Percentiles rank a stretch among this genome's conserved stretches.
Evolutionary conservation across 2,888 invertebrate genomes (phyloP).

Genomic region (Thymelicus sylvestris): DNA sequence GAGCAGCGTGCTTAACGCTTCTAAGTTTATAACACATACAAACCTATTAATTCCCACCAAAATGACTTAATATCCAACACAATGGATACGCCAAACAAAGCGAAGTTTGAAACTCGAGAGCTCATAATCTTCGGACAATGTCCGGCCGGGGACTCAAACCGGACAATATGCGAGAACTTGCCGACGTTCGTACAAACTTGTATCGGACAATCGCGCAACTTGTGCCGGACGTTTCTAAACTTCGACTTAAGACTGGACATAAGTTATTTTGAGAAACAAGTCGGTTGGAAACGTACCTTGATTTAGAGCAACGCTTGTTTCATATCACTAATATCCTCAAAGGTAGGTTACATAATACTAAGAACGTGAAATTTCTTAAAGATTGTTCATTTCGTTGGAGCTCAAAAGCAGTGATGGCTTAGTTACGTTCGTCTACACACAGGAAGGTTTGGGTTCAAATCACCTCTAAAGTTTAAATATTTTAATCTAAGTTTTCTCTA

Average conservation of each 20-base stretch:
- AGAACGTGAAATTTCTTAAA: no score
- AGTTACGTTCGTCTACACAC: no score
- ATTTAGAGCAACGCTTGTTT: background rate
- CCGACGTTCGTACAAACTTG: constrained; percentile 25
- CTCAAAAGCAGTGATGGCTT: no score
- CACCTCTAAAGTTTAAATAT: no score
- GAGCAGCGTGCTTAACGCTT: no score
- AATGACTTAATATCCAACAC: background rate
- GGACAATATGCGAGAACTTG: constrained; percentile 30
- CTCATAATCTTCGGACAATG: constrained; percentile 31
- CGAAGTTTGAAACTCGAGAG: constrained; percentile 15
- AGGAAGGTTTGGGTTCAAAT: no score
- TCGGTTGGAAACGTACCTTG: constrained; percentile 7
- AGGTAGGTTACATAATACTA: no score
- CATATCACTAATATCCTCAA: no score
- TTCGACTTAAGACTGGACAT: constrained; percentile 4
- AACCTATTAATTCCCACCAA: constrained; percentile 3
- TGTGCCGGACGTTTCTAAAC: constrained; percentile 10
- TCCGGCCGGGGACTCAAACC: constrained; percentile 21
- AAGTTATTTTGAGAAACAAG: constrained; percentile 10
- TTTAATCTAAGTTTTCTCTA: no score
- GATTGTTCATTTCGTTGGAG: no score
- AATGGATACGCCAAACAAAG: constrained; percentile 15
- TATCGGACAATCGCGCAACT: constrained; percentile 19
- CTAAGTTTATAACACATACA: background rate